Evolutionary conservation across 2,888 invertebrate species (phyloP), one percentile per base, ranked within the genome.

Genomic region (Melanchra persicariae): DNA sequence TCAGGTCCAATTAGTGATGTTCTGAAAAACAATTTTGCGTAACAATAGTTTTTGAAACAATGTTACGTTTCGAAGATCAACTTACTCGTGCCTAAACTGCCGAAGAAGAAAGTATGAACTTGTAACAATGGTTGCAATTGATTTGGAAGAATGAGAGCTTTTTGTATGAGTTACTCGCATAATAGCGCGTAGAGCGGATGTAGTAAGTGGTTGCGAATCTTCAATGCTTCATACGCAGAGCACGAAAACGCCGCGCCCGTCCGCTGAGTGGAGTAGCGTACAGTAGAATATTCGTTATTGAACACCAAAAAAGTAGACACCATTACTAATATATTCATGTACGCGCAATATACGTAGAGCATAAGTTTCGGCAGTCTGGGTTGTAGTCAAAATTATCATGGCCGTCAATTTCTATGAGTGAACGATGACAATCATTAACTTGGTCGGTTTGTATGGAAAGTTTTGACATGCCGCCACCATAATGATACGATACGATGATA

Each of bases 1-100:
- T 81, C 64, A 64, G 30, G 34, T 2, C 74, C 61, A 74, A 74
- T 73, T 64, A 78, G 74, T 68, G 55, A 58, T 73, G 63, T 70
- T 73, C 63, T 77, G 68, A 58, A 77, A 64, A 65, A 12, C 58
- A 54, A 43, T 60, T 1, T 70, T 73, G 19, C 64, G 52, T 61
- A 66, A 81, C 49, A 61, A 58, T 43, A 6, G 30, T 51, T 61
- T 80, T 40, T 52, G 57, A 81, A 71, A 58, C 47, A 64, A 71
- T 49, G 52, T 76, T 61, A 67, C 61, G 52, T 71, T 61, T 34
- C 57, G 47, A 43, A 67, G 22, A 60, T 58, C n/a, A 58, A 67
- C 40, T 63, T 34, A 57, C 15, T 12, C 1, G 10, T 37, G 0
- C 12, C 19, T 17, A 37, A 55, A 60, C 60, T 30, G 22, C 24